phyloP scores from a whole-genome alignment of 1,140 invertebrate genomes.

The Hycleus phaleratus region DNA sequence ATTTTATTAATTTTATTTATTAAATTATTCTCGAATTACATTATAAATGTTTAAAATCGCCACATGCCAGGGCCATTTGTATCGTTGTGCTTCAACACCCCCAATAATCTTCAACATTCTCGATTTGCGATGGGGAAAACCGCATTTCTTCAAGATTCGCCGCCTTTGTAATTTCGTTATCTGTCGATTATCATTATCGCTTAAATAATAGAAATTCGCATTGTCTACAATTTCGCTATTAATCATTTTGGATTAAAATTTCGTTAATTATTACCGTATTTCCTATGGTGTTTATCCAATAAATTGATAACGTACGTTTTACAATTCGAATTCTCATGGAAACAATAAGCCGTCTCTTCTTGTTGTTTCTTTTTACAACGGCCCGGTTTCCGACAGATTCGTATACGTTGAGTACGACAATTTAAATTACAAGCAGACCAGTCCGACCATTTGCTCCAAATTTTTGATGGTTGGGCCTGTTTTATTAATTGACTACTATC shows the following conservation, averaged over 20 bases:
- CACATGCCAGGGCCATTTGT: slow-evolving; percentile 91
- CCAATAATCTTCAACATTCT: slow-evolving; percentile 74
- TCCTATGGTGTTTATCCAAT: slow-evolving; percentile 13
- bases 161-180: neutral
- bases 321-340: slow-evolving; percentile 69
- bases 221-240: neutral
- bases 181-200: neutral
- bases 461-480: slow-evolving; percentile 21
- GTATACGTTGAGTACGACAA: slow-evolving; percentile 42
- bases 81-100: slow-evolving; percentile 63
- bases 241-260: neutral
- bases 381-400: slow-evolving; percentile 64
- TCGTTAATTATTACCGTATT: neutral
- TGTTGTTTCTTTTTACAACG: slow-evolving; percentile 64
- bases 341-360: slow-evolving; percentile 77
- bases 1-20: neutral
- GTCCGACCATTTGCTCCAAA: slow-evolving; percentile 42
- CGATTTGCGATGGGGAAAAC: slow-evolving; percentile 28
- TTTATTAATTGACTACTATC: slow-evolving; percentile 25
- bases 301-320: slow-evolving; percentile 59
- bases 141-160: slow-evolving; percentile 17
- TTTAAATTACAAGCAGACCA: slow-evolving; percentile 42
- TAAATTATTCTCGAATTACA: slow-evolving; percentile 43
- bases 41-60: slow-evolving; percentile 76
- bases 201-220: neutral